Evolutionary conservation across 2,113 vertebrate genomes (phyloP).

Genomic region (Antennarius striatus): DNA sequence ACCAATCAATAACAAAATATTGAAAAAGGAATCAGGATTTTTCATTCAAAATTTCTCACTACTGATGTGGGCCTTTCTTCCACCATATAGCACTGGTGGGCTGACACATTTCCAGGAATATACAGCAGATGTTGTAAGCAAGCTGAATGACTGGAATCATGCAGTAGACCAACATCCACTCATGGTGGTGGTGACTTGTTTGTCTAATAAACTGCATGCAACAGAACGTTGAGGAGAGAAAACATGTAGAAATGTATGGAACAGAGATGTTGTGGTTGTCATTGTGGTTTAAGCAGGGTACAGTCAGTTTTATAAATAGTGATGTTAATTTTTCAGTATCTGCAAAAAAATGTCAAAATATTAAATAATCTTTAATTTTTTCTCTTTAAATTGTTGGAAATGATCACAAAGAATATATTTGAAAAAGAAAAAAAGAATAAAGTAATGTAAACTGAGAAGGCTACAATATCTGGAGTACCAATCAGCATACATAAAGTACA

Average conservation of each 20-base stretch:
- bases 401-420: neutral
- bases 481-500: too few species aligned
- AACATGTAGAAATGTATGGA: constrained; percentile 13
- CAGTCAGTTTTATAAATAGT: constrained; percentile 26
- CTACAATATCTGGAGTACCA: neutral
- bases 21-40: constrained; percentile 19
- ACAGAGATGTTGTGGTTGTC: constrained; percentile 25
- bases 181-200: constrained; percentile 36
- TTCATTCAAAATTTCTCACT: constrained; percentile 10
- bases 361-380: neutral
- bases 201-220: constrained; percentile 38
- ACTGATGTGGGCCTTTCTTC: constrained; percentile 19
- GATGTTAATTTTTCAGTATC: constrained; percentile 9
- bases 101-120: constrained; percentile 49
- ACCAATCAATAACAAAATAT: neutral
- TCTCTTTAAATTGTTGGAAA: neutral
- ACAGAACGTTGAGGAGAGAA: constrained; percentile 20
- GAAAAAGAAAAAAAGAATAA: neutral
- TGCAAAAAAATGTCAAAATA: constrained; percentile 22
- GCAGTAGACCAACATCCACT: constrained; percentile 12
- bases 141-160: constrained; percentile 51
- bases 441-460: neutral
- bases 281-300: neutral
- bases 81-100: constrained; percentile 36
- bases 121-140: constrained; percentile 51